Base-by-base conservation (phyloP, 2,113 vertebrate genomes). In the Pterocles burchelli region DNA sequence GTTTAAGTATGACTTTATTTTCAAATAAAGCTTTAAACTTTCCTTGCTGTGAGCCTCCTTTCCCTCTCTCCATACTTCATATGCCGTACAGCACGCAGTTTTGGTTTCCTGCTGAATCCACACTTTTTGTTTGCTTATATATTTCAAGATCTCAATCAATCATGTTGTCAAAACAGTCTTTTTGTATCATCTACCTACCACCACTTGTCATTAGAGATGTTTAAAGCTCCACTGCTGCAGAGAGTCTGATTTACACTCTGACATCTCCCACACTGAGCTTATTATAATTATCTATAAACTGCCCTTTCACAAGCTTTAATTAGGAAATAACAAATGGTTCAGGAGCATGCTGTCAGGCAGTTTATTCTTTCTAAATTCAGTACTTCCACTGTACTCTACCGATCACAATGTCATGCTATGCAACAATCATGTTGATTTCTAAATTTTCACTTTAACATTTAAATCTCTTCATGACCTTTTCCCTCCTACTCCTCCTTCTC, bases 121-220 rank as follows among this genome's bases (percentile, higher is more conserved):
- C 62, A 85, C 91, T 96, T 94, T 88, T 81, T 89, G 78, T 85
- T 78, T 97, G 88, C 91, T 96, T 91, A 89, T 96, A 16, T 89
- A 89, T 95, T 95, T 96, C 89, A 75, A 66, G 81, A 66, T 81
- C 57, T 57, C 94, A 96, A 93, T 97, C 94, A 97, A 96, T 97
- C 84, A 96, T 73, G 78, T 88, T 97, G 89, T 94, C 92, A 97
- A 97, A 96, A 94, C 51, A 96, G 83, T 41, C 96, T 96, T 96
- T 82, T 97, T 95, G 72, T 90, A 97, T 95, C 87, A 88, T 96
- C 84, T 58, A 95, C 93, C 76, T 96, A 97, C 87, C 41, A 48
- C 83, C 87, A 95, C 76, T 80, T 95, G 45, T 93, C 93, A 97
- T 93, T 74, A 85, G 81, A 91, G 49, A 81, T 84, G 65, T 92